phyloP scores from a whole-genome alignment of 2,797 vertebrate genomes.

The Taeniopygia guttata region DNA sequence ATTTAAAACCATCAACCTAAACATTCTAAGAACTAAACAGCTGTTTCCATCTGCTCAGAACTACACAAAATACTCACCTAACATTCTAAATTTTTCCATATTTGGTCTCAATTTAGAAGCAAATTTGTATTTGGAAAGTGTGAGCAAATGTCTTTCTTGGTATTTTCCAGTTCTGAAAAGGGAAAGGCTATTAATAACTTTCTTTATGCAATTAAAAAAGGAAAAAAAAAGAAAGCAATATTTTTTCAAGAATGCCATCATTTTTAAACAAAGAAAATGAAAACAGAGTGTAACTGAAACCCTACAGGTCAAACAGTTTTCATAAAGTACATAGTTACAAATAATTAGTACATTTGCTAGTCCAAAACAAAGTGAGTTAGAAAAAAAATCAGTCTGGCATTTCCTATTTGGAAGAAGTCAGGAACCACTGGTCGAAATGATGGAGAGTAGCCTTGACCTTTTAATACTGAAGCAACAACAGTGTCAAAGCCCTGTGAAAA shows the following conservation, averaged over 20 bases:
- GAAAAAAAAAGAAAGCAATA: neutral
- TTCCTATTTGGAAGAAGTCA: neutral
- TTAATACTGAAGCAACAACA: neutral
- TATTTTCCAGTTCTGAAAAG: constrained; percentile 33
- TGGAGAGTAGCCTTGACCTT: neutral
- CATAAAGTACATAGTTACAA: neutral
- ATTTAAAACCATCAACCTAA: neutral
- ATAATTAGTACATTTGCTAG: neutral
- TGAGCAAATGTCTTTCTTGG: constrained; percentile 6
- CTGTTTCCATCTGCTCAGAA: constrained; percentile 9
- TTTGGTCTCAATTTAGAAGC: constrained; percentile 11
- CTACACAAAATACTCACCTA: constrained; percentile 13
- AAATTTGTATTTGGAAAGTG: constrained; percentile 15
- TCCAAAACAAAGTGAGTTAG: neutral
- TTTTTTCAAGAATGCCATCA: neutral
- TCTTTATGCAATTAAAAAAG: neutral
- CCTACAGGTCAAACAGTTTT: neutral
- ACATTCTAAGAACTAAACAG: neutral
- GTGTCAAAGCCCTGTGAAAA: neutral
- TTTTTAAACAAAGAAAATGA: neutral
- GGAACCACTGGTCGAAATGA: neutral
- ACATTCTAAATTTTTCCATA: constrained; percentile 8
- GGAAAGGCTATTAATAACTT: constrained; percentile 29
- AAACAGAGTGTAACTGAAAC: neutral
- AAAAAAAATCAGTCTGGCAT: neutral